Evolutionary conservation across 2,888 invertebrate species (phyloP).

Genomic region (Athalia rosae): DNA sequence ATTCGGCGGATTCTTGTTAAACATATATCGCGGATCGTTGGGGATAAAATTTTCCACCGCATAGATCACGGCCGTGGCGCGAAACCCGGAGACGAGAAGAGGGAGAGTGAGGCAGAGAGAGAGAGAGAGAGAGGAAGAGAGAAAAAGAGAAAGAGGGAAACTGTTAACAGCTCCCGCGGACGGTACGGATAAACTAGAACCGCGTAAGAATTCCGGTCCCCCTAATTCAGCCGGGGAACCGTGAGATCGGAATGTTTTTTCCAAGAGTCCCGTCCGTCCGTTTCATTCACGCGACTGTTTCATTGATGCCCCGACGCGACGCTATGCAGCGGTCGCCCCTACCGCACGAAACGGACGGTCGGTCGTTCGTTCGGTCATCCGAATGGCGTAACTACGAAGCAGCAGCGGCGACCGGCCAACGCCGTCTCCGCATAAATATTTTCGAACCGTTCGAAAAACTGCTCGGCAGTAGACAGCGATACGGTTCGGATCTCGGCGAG

Average conservation of each 20-base stretch:
- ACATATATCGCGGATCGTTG: neutral
- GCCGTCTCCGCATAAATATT: conserved; percentile 62
- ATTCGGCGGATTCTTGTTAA: conserved; percentile 1
- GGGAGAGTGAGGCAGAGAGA: too few relatives aligned
- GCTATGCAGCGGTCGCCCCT: conserved; percentile 58
- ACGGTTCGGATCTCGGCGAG: conserved; percentile 22
- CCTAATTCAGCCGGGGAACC: conserved; percentile 53
- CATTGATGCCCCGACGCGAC: conserved; percentile 66
- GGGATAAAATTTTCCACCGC: conserved; percentile 27
- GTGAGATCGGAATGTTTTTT: conserved; percentile 71
- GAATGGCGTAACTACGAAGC: conserved; percentile 71
- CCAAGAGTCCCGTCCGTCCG: conserved; percentile 65
- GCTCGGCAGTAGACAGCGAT: conserved; percentile 60
- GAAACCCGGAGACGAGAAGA: neutral
- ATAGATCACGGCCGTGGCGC: neutral
- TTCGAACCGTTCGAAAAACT: conserved; percentile 60
- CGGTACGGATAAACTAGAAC: neutral
- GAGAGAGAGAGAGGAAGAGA: conserved; percentile 14
- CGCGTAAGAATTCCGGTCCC: conserved; percentile 54
- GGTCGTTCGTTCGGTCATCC: conserved; percentile 52
- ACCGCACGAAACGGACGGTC: too few relatives aligned
- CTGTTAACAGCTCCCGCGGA: conserved; percentile 47
- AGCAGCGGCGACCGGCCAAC: too few relatives aligned
- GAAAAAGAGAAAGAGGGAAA: conserved; percentile 16
- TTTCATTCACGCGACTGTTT: conserved; percentile 71